Evolutionary conservation across 2,888 invertebrate species (phyloP).

Genomic region (Orthosia gracilis): DNA sequence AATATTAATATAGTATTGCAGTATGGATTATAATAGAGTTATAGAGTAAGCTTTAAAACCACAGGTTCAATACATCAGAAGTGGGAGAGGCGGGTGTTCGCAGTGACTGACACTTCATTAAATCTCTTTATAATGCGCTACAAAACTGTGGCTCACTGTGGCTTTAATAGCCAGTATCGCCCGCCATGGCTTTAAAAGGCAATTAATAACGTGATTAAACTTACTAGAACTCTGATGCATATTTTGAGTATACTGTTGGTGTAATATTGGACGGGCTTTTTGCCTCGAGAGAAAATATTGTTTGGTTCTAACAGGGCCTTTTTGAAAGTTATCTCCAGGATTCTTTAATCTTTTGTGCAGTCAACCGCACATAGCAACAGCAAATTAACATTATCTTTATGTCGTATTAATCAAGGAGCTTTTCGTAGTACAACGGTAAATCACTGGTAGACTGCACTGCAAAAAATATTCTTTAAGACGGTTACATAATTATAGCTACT

Average conservation of each 20-base stretch:
- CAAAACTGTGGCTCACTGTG: conserved; percentile 22
- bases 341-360: no score
- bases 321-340: neutral
- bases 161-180: conserved; percentile 13
- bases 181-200: conserved; percentile 17
- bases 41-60: neutral
- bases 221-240: neutral
- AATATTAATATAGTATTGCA: no score
- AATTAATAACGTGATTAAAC: conserved; percentile 37
- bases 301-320: neutral
- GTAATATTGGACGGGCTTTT: neutral
- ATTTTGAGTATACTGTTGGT: neutral
- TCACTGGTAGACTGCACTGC: no score
- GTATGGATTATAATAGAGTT: no score
- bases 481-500: neutral
- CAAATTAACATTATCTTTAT: no score
- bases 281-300: neutral
- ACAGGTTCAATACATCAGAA: conserved; percentile 6
- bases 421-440: no score
- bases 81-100: neutral
- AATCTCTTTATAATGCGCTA: conserved; percentile 25
- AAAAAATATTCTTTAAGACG: no score
- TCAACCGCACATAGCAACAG: no score
- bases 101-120: conserved; percentile 42
- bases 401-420: no score